Conservation (phyloP, 2,888 invertebrate species). For the Polia nebulosa region DNA sequence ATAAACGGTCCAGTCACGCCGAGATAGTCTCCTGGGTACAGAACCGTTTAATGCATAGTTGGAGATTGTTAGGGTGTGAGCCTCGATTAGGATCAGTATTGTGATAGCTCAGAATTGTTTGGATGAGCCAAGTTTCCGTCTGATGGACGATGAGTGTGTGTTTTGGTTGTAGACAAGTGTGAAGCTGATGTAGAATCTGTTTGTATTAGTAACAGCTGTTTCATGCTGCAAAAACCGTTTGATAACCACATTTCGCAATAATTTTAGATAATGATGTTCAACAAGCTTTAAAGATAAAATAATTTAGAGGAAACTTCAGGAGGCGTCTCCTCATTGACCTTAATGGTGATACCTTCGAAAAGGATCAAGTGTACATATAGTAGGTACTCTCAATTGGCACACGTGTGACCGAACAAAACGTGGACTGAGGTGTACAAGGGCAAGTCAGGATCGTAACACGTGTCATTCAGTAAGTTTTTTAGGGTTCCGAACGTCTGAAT, state of each 20-base stretch:
- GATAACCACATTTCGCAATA: neutral
- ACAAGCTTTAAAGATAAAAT: neutral
- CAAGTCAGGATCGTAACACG: neutral
- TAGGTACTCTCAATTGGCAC: neutral
- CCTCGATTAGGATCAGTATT: slow-evolving; percentile 79
- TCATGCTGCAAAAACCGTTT: slow-evolving; percentile 2
- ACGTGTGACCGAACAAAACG: neutral
- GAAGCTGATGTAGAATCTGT: neutral
- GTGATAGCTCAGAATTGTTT: slow-evolving; percentile 68
- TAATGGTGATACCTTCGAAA: neutral
- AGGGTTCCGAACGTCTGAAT: too few relatives aligned
- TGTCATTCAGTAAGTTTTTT: too few relatives aligned
- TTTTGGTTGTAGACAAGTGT: slow-evolving; percentile 48
- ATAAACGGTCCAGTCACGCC: slow-evolving; percentile 85
- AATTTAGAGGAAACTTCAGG: neutral
- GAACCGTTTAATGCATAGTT: slow-evolving; percentile 86
- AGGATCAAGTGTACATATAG: neutral
- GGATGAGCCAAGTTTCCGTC: slow-evolving; percentile 65
- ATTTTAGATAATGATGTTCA: neutral
- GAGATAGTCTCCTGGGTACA: slow-evolving; percentile 83
- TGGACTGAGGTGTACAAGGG: neutral
- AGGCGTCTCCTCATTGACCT: neutral
- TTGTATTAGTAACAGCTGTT: neutral
- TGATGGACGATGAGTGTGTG: slow-evolving; percentile 59
- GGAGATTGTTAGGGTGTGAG: slow-evolving; percentile 79